Conservation (phyloP, 2,113 vertebrate genomes). For the Sinocyclocheilus anshuiensis region DNA sequence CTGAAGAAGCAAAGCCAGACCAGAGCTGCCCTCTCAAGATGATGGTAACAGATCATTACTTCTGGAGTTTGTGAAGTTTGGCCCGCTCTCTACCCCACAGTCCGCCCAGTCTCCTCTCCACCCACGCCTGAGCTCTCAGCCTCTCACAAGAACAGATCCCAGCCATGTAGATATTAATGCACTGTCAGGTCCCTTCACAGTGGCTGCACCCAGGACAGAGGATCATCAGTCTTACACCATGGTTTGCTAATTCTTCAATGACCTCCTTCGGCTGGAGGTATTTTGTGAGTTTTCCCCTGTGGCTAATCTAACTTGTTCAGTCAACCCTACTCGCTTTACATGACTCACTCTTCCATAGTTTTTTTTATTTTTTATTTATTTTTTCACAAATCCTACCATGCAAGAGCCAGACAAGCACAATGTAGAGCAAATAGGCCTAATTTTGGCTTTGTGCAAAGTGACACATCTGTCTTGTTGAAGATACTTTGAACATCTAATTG, state of each 20-base stretch:
- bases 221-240: slow-evolving; percentile 56
- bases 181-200: slow-evolving; percentile 60
- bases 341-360: slow-evolving; percentile 32
- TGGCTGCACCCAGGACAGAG: slow-evolving; percentile 55
- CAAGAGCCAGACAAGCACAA: not conserved
- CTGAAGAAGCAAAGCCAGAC: slow-evolving; percentile 9
- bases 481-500: not conserved
- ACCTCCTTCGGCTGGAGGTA: slow-evolving; percentile 51
- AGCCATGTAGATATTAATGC: slow-evolving; percentile 60
- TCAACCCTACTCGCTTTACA: not conserved
- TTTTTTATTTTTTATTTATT: slow-evolving; percentile 25
- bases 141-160: slow-evolving; percentile 43
- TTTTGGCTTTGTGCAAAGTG: not conserved
- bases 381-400: slow-evolving; percentile 16
- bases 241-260: slow-evolving; percentile 53
- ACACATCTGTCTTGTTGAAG: not conserved
- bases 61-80: slow-evolving; percentile 32
- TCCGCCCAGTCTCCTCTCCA: slow-evolving; percentile 19
- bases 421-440: not conserved
- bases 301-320: slow-evolving; percentile 54
- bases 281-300: slow-evolving; percentile 50
- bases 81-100: not conserved
- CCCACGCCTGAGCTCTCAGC: slow-evolving; percentile 42
- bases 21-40: not conserved
- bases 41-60: slow-evolving; percentile 45